Percentiles rank a stretch among this genome's conserved stretches.
Evolutionary conservation across 2,113 vertebrate species (phyloP).

Genomic region (Ochotona princeps): DNA sequence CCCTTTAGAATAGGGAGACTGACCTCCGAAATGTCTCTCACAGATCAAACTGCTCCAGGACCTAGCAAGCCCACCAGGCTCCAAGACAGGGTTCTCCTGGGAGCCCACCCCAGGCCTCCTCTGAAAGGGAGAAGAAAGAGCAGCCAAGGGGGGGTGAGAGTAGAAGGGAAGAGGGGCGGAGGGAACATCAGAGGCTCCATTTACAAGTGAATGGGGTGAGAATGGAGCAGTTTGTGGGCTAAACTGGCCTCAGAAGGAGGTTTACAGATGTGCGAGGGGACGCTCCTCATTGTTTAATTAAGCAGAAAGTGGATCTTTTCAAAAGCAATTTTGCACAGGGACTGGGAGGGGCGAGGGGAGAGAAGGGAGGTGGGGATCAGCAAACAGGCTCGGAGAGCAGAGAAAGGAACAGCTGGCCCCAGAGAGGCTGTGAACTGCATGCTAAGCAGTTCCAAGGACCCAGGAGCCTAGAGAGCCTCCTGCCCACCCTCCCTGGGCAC

Average conservation of each 20-base stretch:
- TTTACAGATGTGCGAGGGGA: conserved; percentile 98
- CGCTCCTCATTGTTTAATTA: conserved; percentile 92
- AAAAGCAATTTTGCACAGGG: conserved; percentile 94
- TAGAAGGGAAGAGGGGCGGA: conserved; percentile 73
- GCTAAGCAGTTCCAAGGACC: conserved; percentile 90
- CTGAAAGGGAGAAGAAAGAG: conserved; percentile 85
- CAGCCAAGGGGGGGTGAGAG: conserved; percentile 69
- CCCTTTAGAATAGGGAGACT: neutral
- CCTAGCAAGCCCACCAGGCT: conserved; percentile 44
- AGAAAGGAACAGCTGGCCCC: conserved; percentile 93
- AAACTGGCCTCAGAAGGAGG: conserved; percentile 95
- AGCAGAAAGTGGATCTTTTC: conserved; percentile 93
- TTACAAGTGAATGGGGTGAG: conserved; percentile 97
- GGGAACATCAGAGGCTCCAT: conserved; percentile 80
- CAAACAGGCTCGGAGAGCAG: conserved; percentile 89
- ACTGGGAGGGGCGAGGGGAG: conserved; percentile 79
- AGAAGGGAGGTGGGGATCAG: conserved; percentile 84
- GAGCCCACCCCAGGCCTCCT: conserved; percentile 81
- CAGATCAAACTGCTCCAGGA: neutral
- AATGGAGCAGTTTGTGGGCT: conserved; percentile 97
- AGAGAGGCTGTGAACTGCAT: conserved; percentile 92
- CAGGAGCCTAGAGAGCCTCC: conserved; percentile 81
- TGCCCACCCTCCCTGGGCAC: conserved; percentile 76
- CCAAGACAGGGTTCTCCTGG: conserved; percentile 36
- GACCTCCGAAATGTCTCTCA: neutral